phyloP scores from a whole-genome alignment of 2,113 vertebrate species.

The Cyanoderma ruficeps region DNA sequence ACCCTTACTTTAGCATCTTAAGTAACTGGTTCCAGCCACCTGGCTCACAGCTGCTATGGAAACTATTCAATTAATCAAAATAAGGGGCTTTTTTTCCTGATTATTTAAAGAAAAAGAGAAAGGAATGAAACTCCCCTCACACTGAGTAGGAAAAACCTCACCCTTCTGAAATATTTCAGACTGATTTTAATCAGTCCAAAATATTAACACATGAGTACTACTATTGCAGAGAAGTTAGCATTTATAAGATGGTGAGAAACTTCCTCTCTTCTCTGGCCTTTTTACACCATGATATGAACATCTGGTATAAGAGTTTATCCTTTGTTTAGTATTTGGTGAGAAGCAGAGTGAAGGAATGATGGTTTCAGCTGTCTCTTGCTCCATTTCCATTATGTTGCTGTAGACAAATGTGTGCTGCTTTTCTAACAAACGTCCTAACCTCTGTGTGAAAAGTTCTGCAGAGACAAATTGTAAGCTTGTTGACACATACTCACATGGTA shows the following conservation, averaged over 20 bases:
- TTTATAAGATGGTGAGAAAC: neutral
- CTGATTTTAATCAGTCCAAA: neutral
- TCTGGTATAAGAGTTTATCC: neutral
- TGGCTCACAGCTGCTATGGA: conserved; percentile 67
- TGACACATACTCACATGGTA: neutral
- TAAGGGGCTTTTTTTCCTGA: neutral
- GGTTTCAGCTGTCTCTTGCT: neutral
- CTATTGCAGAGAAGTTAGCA: neutral
- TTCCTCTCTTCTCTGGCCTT: neutral
- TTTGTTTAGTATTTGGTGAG: neutral
- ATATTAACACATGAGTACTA: neutral
- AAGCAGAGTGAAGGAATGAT: neutral
- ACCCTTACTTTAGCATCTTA: conserved; percentile 46
- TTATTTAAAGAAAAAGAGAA: conserved; percentile 34
- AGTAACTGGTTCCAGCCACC: conserved; percentile 49
- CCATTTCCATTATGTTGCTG: neutral
- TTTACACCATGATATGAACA: neutral
- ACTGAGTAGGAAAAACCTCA: neutral
- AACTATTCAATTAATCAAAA: conserved; percentile 67
- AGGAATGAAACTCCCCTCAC: neutral
- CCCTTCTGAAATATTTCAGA: conserved; percentile 4
- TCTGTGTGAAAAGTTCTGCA: neutral
- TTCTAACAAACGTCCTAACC: neutral
- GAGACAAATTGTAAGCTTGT: neutral
- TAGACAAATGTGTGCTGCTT: neutral